Conservation (phyloP, 2,113 vertebrate genomes). For the Globicephala melas region DNA sequence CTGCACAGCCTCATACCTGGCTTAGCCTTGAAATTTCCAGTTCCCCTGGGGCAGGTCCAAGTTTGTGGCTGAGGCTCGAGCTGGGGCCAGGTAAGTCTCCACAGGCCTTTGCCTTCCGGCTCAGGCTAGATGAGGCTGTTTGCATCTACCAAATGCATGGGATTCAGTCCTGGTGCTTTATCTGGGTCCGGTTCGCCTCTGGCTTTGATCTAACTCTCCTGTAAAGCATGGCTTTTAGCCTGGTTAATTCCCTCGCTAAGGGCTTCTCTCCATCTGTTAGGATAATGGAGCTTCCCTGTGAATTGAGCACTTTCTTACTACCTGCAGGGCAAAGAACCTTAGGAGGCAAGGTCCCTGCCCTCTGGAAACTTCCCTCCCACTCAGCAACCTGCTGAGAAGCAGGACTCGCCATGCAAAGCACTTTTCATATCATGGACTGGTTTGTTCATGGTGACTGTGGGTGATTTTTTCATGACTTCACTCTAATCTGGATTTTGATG, state of each 20-base stretch:
- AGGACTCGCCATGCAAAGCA: too few species aligned
- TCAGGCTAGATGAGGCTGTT: neutral
- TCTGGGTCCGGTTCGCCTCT: neutral
- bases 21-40: constrained; percentile 3
- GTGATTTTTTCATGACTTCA: neutral
- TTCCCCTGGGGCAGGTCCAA: neutral
- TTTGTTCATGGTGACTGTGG: neutral
- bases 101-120: neutral
- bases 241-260: neutral
- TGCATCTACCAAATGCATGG: neutral
- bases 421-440: neutral
- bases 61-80: neutral
- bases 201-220: neutral
- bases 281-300: neutral
- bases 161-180: neutral
- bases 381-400: neutral
- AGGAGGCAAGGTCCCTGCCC: neutral
- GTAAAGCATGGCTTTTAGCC: neutral
- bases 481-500: neutral
- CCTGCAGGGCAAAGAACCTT: neutral
- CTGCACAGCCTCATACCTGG: neutral
- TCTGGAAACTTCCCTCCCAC: neutral
- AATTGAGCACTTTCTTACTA: neutral
- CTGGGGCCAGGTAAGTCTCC: neutral
- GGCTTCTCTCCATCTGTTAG: neutral